Conservation (phyloP, 2,888 invertebrate genomes). For the Prosopocoilus inquinatus region DNA sequence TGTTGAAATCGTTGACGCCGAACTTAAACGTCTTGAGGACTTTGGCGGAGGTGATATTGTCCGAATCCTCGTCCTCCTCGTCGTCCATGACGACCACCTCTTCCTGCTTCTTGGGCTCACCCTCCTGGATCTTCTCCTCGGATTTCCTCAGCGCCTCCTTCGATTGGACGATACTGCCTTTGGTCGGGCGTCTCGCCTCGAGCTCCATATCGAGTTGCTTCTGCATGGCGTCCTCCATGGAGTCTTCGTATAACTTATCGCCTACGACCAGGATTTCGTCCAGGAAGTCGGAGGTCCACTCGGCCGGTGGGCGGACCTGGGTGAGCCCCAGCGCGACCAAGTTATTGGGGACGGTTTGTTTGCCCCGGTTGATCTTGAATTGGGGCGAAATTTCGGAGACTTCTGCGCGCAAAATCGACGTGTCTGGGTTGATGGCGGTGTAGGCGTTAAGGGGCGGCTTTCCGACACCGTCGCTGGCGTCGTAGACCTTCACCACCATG, state of each 20-base stretch:
- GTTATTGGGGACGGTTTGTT: constrained; percentile 46
- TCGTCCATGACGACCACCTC: constrained; percentile 15
- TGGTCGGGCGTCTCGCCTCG: background rate
- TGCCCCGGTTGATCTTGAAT: constrained; percentile 38
- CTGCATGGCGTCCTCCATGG: constrained; percentile 31
- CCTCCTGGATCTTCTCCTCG: constrained; percentile 1
- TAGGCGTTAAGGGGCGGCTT: constrained; percentile 50
- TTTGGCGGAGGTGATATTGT: constrained; percentile 38
- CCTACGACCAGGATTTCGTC: constrained; percentile 45
- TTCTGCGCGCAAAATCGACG: constrained; percentile 46
- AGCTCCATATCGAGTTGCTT: constrained; percentile 29
- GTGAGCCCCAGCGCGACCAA: constrained; percentile 42
- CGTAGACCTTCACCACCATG: constrained; percentile 35
- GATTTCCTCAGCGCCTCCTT: constrained; percentile 3
- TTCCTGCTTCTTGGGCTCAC: constrained; percentile 13
- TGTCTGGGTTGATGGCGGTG: constrained; percentile 41
- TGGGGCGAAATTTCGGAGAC: constrained; percentile 32
- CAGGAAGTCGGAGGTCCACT: constrained; percentile 41
- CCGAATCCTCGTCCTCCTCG: constrained; percentile 20
- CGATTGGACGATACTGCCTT: background rate
- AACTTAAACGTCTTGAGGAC: constrained; percentile 41
- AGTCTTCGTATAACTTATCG: constrained; percentile 38
- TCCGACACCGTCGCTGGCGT: constrained; percentile 37
- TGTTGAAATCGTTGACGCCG: constrained; percentile 41
- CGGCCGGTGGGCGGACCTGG: constrained; percentile 35